Evolutionary conservation across 1,140 invertebrate species (phyloP), one percentile per base, ranked within the genome.

Genomic region (Nylanderia fulva): DNA sequence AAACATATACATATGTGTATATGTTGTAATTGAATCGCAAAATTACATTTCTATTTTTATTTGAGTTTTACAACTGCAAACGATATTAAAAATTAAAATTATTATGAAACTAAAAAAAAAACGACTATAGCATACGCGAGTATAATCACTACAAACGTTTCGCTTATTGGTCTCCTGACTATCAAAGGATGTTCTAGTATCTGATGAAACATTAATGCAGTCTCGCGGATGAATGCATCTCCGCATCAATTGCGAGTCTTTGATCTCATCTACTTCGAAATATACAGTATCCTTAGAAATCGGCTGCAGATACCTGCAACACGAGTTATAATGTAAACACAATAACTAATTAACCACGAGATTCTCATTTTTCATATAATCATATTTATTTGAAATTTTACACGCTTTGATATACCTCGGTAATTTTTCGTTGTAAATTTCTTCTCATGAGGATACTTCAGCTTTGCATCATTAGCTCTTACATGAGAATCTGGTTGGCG

Each of bases 261-360:
- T 54, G 2, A 56, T 92, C 54, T 93, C 92, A 18, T 93, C 85
- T 8, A 92, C 61, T 84, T 92, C 92, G 36, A 75, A 89, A 39
- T 93, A 92, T 24, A 68, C 66, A 0, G 84, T 92, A 1, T 76
- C 68, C 24, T 69, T 87, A 0, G 84, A 85, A 45, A 86, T 24
- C 5, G 85, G 58, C 11, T 90, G 77, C 24, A 90, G 68, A 61
- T 87, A 74, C 58, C 92, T 92, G 2, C 45, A 27, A 60, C n/a
- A 61, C 8, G 18, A 36, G 13, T 60, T 15, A 6, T 27, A 29
- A 42, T 36, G 0, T 56, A 39, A 36, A 42, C 39, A 15, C 1
- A 29, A 61, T 24, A 33, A 58, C 27, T 71, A 52, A 39, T 29
- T 63, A n/a, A n/a, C n/a, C n/a, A n/a, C 4, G 29, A 13, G 9